These are phyloP conservation scores for Drosophila virilis DNA, from an alignment of 1,140 invertebrate genomes.

Conservation along the genomic window DNA sequence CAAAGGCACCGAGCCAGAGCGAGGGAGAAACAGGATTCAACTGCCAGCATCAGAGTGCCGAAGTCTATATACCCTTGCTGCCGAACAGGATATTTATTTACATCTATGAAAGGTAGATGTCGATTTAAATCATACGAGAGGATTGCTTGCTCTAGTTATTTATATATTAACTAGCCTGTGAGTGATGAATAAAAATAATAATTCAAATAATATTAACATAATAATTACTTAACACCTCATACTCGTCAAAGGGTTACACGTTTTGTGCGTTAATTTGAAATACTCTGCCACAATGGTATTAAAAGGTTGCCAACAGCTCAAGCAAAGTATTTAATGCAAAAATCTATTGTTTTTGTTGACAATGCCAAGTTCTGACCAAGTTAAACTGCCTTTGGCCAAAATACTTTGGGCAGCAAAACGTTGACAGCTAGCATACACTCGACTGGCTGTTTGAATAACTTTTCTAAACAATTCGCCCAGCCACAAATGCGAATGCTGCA, in stretches of 20 bases:
- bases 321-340: conserved; percentile 40
- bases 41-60: neutral
- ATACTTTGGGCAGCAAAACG: conserved; percentile 41
- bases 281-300: neutral
- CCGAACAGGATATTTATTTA: neutral
- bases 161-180: too few relatives aligned
- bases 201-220: too few relatives aligned
- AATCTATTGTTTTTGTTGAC: conserved; percentile 42
- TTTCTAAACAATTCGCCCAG: conserved; percentile 25
- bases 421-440: conserved; percentile 23
- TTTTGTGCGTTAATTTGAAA: neutral
- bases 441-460: conserved; percentile 18
- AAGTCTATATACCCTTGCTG: neutral
- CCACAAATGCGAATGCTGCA: neutral
- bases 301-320: conserved; percentile 13
- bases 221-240: too few relatives aligned
- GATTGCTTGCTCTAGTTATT: too few relatives aligned
- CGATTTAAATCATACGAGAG: too few relatives aligned
- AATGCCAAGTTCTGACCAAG: conserved; percentile 28
- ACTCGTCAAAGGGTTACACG: too few relatives aligned
- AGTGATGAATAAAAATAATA: too few relatives aligned
- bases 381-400: conserved; percentile 43
- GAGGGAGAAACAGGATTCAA: neutral
- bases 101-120: too few relatives aligned
- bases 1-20: conserved; percentile 7